Percentiles rank a stretch among this genome's conserved stretches.
phyloP scores from a whole-genome alignment of 2,888 invertebrate species.

The Catocala sponsa region DNA sequence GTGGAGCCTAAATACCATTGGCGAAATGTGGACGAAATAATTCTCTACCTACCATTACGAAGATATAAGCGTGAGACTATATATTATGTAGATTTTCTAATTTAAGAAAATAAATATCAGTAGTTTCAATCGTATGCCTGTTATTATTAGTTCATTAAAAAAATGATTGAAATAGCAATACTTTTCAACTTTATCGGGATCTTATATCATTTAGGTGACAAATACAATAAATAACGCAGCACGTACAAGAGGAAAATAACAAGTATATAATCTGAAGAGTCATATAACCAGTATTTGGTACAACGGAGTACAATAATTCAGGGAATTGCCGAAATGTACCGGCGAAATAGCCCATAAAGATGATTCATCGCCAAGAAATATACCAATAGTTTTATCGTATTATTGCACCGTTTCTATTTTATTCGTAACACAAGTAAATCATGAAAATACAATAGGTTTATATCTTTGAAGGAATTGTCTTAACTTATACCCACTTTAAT shows the following conservation, averaged over 20 bases:
- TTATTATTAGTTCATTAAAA: too few species aligned
- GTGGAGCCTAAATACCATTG: too few species aligned
- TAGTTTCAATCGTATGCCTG: too few species aligned
- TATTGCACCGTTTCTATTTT: conserved; percentile 48
- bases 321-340: conserved; percentile 79
- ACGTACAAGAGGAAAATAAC: conserved; percentile 23
- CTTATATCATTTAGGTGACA: background rate
- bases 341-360: conserved; percentile 81
- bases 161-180: too few species aligned
- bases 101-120: too few species aligned
- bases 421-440: conserved; percentile 42
- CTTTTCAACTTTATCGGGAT: too few species aligned
- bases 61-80: too few species aligned
- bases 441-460: conserved; percentile 21
- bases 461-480: conserved; percentile 9
- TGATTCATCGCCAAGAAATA: conserved; percentile 73
- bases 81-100: too few species aligned
- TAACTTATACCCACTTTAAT: background rate
- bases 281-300: conserved; percentile 32
- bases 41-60: too few species aligned
- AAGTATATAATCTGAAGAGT: conserved; percentile 24
- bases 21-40: too few species aligned
- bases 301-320: conserved; percentile 68
- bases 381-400: conserved; percentile 78
- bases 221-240: conserved; percentile 4